phyloP scores from a whole-genome alignment of 2,888 invertebrate species.

The Agrilus cyanescens region DNA sequence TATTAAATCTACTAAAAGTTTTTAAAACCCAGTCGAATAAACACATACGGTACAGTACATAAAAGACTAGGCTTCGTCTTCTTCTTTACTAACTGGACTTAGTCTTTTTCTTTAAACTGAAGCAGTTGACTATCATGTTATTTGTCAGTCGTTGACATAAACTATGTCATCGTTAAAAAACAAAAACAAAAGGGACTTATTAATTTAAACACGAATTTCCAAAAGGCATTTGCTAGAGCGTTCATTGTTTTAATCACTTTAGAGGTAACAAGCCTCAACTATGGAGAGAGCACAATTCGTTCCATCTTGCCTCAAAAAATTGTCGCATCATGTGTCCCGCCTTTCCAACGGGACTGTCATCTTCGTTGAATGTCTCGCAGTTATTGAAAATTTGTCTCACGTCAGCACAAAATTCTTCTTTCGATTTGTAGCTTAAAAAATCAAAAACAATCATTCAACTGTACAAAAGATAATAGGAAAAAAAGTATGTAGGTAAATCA shows the following conservation, averaged over 20 bases:
- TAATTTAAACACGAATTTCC: conserved; percentile 16
- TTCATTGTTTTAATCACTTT: conserved; percentile 14
- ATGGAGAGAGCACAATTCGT: conserved; percentile 46
- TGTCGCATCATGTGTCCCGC: conserved; percentile 89
- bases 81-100: too few relatives aligned
- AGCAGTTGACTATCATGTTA: too few relatives aligned
- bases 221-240: conserved; percentile 7
- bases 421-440: conserved; percentile 71
- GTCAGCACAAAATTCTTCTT: conserved; percentile 86
- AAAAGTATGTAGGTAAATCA: not conserved
- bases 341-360: conserved; percentile 93
- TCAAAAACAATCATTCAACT: conserved; percentile 9
- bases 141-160: too few relatives aligned
- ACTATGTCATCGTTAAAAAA: too few relatives aligned
- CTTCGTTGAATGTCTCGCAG: conserved; percentile 96
- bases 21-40: too few relatives aligned
- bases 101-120: too few relatives aligned
- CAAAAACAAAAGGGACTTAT: not conserved
- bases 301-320: conserved; percentile 87
- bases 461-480: too few relatives aligned
- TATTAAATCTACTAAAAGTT: too few relatives aligned
- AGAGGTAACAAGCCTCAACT: conserved; percentile 33
- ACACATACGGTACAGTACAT: too few relatives aligned
- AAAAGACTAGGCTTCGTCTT: too few relatives aligned
- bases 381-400: conserved; percentile 92